Conservation (phyloP, 2,113 vertebrate species). For the Pygoscelis adeliae region DNA sequence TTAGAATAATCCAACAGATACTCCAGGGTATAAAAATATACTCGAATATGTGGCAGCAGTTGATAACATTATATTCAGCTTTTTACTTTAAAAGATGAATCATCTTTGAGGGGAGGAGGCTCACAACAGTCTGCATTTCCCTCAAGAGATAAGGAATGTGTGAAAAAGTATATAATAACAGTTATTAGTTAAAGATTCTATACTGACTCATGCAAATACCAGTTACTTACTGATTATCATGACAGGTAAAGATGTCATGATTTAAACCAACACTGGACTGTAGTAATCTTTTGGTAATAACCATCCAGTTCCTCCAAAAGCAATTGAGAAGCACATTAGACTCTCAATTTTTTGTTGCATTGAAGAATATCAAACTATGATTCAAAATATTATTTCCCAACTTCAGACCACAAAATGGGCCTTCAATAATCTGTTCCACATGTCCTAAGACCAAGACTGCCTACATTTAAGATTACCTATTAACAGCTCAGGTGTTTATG, state of each 20-base stretch:
- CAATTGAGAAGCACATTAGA: rapidly evolving
- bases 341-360: not conserved
- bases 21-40: not conserved
- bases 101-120: not conserved
- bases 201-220: not conserved
- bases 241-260: not conserved
- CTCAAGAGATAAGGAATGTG: not conserved
- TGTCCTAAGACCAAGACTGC: not conserved
- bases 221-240: not conserved
- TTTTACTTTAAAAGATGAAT: not conserved
- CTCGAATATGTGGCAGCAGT: not conserved
- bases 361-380: not conserved
- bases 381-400: not conserved
- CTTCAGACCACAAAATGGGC: not conserved
- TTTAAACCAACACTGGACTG: not conserved
- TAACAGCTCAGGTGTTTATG: not conserved
- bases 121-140: not conserved
- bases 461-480: not conserved
- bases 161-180: not conserved
- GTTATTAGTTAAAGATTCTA: not conserved
- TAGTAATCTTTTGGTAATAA: not conserved
- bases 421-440: not conserved
- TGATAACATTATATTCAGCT: not conserved
- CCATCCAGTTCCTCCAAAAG: not conserved
- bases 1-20: not conserved